Conservation (phyloP, 35 echinoderm and acorn worm genomes). For the Stichopus chloronotus region DNA sequence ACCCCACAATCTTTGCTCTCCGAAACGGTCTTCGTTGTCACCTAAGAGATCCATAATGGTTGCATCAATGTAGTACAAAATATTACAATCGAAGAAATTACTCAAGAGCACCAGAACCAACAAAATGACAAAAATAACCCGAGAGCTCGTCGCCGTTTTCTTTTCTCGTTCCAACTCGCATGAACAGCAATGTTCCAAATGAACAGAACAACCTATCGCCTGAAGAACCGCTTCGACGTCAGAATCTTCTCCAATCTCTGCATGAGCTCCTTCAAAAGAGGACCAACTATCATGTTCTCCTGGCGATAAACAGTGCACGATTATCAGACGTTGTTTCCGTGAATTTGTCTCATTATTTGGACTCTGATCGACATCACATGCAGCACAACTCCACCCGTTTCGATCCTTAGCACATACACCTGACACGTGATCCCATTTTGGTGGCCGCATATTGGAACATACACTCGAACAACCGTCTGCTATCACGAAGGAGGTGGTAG, state of each 20-base stretch:
- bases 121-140: slow-evolving; percentile 22
- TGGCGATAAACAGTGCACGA: neutral
- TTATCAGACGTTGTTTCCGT: neutral
- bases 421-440: neutral
- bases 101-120: slow-evolving; percentile 31
- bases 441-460: neutral
- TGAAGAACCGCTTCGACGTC: neutral
- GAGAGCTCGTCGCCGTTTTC: neutral
- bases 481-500: neutral
- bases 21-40: slow-evolving; percentile 50
- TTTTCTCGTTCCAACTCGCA: slow-evolving; percentile 17
- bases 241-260: neutral
- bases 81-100: slow-evolving; percentile 62
- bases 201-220: neutral
- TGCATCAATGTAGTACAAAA: slow-evolving; percentile 57
- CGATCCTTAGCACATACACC: neutral
- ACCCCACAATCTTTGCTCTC: slow-evolving; percentile 71
- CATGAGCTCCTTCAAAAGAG: neutral
- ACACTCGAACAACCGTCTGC: neutral
- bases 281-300: neutral
- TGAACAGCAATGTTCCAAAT: slow-evolving; percentile 11
- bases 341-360: neutral
- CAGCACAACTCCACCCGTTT: neutral
- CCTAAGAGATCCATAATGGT: slow-evolving; percentile 67
- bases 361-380: neutral